Conservation (phyloP, 2,888 invertebrate genomes). For the Stenchaetothrips biformis region DNA sequence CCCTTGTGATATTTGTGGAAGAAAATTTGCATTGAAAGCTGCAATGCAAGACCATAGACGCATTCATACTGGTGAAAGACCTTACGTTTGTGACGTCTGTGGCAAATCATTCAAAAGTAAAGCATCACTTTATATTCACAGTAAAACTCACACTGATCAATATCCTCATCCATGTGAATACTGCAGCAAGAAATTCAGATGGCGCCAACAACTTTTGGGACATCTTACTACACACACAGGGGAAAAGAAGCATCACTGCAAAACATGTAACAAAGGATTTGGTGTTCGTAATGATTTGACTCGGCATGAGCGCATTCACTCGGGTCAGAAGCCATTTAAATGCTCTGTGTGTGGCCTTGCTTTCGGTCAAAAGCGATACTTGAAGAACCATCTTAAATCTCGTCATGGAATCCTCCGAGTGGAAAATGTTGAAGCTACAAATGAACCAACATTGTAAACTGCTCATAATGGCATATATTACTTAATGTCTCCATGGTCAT, state of each 20-base stretch:
- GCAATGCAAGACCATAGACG: constrained; percentile 48
- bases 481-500: too few relatives aligned
- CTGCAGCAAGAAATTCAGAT: constrained; percentile 53
- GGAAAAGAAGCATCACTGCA: constrained; percentile 32
- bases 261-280: constrained; percentile 27
- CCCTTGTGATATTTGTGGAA: constrained; percentile 50
- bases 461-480: not conserved
- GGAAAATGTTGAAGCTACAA: constrained; percentile 26
- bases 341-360: constrained; percentile 34
- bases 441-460: too few relatives aligned
- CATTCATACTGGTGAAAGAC: constrained; percentile 48
- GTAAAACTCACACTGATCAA: constrained; percentile 47
- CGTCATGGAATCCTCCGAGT: constrained; percentile 35
- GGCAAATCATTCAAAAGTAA: constrained; percentile 48
- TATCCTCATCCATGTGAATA: constrained; percentile 49
- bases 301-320: constrained; percentile 52
- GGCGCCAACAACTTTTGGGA: constrained; percentile 35
- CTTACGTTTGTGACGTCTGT: constrained; percentile 49
- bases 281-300: constrained; percentile 47
- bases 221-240: constrained; percentile 35
- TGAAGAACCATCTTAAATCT: constrained; percentile 49
- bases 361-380: constrained; percentile 53
- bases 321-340: constrained; percentile 35
- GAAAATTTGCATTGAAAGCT: constrained; percentile 49
- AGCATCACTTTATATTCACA: constrained; percentile 50